Conservation (phyloP, 2,797 vertebrate species). For the Falco biarmicus region DNA sequence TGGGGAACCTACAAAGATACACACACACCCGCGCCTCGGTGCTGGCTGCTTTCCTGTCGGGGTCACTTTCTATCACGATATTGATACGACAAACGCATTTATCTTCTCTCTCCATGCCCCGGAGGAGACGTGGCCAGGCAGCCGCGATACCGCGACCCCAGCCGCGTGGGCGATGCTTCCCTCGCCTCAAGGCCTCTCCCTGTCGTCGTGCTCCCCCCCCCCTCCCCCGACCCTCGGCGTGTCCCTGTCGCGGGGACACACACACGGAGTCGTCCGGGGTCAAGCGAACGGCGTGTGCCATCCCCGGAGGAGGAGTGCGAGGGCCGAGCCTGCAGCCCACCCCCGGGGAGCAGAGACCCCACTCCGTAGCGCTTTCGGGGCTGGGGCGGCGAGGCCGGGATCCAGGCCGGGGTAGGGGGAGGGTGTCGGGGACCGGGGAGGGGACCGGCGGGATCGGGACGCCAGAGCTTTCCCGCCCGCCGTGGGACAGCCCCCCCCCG, state of each 20-base stretch:
- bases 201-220: background rate
- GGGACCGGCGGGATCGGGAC: background rate
- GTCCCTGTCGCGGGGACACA: background rate
- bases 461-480: background rate
- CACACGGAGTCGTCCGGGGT: background rate
- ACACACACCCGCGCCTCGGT: background rate
- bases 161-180: background rate
- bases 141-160: background rate
- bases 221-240: too few relatives aligned
- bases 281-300: background rate
- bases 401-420: too few relatives aligned
- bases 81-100: background rate
- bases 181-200: background rate
- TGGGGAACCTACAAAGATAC: background rate
- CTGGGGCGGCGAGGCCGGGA: too few relatives aligned
- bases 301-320: background rate
- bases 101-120: background rate
- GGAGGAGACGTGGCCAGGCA: background rate
- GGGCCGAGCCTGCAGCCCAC: background rate
- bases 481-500: background rate
- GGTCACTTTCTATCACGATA: background rate
- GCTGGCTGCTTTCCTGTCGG: background rate
- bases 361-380: background rate
- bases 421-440: too few relatives aligned
- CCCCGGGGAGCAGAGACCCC: background rate